Evolutionary conservation across 2,113 vertebrate species (phyloP), one percentile per base, ranked within the genome.

Genomic region (Fukomys damarensis): DNA sequence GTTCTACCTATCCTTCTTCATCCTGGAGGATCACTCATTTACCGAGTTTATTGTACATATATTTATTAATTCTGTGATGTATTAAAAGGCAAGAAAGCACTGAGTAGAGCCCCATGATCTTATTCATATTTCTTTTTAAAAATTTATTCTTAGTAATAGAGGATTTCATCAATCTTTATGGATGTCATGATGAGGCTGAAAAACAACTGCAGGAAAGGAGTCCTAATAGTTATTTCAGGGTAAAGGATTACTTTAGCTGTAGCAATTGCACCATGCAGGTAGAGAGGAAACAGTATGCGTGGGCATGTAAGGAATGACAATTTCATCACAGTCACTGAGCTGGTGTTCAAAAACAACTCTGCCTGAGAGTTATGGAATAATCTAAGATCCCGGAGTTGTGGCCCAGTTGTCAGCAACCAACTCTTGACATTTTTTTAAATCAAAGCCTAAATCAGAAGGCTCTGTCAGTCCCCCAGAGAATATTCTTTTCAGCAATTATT

Each of bases 401-500:
- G 24, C n/a, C 70, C 49, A 58, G 22, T 28, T 63, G 32, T 63
- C 72, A 68, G 63, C 32, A 72, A 81, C 35, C 3, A 83, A 85
- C 24, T 84, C 24, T 79, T 89, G n/a, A n/a, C 11, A 28, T 83
- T 94, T 85, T 96, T 7, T 52, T 89, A 89, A 95, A 61, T 58
- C 14, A 79, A 93, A 86, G 32, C 10, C 35, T 59, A 10, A 82
- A 46, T 28, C 43, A 86, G 79, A 85, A 72, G 77, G 17, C 43
- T 65, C 35, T 24, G 5, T 63, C 14, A 35, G 32, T 89, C 0
- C 30, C 74, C 24, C 3, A 59, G 61, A 91, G 54, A 61, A 54
- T 56, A 96, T 91, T 35, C 43, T 96, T 93, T 41, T 77, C 70
- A 90, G 49, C 1, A 74, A n/a, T 49, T 63, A 41, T 82, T 98